Evolutionary conservation across 2,113 vertebrate species (phyloP).

Genomic region (Campylomormyrus numenius): DNA sequence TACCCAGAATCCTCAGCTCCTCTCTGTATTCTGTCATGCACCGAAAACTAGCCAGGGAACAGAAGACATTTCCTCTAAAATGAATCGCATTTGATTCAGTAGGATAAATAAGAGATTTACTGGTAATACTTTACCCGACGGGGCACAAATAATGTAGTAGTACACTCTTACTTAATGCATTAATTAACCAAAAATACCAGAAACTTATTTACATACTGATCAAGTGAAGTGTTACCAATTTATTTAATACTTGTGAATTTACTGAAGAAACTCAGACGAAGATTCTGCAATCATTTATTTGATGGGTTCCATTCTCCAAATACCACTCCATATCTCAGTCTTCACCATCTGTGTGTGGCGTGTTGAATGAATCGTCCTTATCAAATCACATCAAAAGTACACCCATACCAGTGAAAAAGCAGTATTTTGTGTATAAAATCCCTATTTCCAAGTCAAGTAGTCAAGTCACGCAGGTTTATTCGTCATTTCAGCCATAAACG

Average conservation of each 20-base stretch:
- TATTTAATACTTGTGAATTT: neutral
- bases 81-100: neutral
- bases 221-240: neutral
- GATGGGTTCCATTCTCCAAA: neutral
- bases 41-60: neutral
- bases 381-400: neutral
- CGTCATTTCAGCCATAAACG: too few relatives aligned
- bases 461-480: too few relatives aligned
- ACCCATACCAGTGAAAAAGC: neutral
- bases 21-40: neutral
- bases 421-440: neutral
- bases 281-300: neutral
- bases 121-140: neutral
- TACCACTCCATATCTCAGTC: neutral
- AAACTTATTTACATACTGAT: neutral
- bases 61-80: neutral
- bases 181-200: neutral
- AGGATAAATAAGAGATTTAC: neutral
- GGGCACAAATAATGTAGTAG: neutral
- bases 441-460: neutral
- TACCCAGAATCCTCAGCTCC: neutral
- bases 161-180: neutral
- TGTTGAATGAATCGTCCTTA: neutral
- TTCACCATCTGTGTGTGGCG: neutral
- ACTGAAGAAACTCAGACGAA: neutral